Evolutionary conservation across 2,797 vertebrate species (phyloP).

Genomic region (Hybognathus amarus): DNA sequence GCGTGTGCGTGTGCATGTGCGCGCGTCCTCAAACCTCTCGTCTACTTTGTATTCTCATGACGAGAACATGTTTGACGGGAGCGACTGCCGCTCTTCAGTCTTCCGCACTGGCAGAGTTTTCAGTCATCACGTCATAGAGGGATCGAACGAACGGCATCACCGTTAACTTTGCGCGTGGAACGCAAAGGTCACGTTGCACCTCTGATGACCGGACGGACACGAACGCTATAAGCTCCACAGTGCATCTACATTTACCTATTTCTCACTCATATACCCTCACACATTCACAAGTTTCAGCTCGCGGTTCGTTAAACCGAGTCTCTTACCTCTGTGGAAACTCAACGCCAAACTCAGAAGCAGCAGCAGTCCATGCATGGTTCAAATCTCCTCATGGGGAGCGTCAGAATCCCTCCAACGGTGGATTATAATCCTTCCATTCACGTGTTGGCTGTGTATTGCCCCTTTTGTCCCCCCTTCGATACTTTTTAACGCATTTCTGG

Average conservation of each 20-base stretch:
- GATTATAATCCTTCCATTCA: slow-evolving; percentile 65
- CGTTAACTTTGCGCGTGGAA: slow-evolving; percentile 26
- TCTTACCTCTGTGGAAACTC: slow-evolving; percentile 79
- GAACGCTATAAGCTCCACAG: background rate
- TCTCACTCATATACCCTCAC: background rate
- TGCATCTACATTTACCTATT: background rate
- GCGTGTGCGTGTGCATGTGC: slow-evolving; percentile 12
- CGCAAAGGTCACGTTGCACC: slow-evolving; percentile 45
- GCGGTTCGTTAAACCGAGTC: slow-evolving; percentile 4
- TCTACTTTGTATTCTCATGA: slow-evolving; percentile 57
- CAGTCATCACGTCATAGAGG: background rate
- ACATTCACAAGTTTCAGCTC: slow-evolving; percentile 32
- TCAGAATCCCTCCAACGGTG: slow-evolving; percentile 69
- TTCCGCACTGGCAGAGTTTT: slow-evolving; percentile 23
- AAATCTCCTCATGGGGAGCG: slow-evolving; percentile 78
- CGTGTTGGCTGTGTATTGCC: slow-evolving; percentile 38
- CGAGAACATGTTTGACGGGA: slow-evolving; percentile 38
- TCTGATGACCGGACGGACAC: slow-evolving; percentile 9
- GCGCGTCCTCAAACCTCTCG: slow-evolving; percentile 14
- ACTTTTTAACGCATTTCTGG: slow-evolving; percentile 67
- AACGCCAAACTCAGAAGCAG: slow-evolving; percentile 77
- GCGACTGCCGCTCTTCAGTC: slow-evolving; percentile 21
- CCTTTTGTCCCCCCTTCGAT: slow-evolving; percentile 37
- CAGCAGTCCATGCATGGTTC: slow-evolving; percentile 80
- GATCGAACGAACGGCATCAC: background rate